Base-by-base conservation (phyloP, 2,113 vertebrate species). In the Solenodon paradoxus region DNA sequence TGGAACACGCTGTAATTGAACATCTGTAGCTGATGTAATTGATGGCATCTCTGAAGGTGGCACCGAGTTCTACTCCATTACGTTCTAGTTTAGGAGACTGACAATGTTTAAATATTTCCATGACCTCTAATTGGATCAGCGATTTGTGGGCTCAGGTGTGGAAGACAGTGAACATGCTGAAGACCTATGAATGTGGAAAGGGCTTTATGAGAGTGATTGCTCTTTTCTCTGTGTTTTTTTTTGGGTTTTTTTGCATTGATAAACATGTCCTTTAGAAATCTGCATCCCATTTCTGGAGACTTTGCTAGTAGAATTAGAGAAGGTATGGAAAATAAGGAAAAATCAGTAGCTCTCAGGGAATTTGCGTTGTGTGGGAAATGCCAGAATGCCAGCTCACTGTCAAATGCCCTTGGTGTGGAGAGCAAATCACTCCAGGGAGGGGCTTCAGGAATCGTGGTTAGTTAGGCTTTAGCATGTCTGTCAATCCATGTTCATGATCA, bases 11-110 rank as follows among this genome's bases (percentile, higher is more conserved):
- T 93, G 53, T 74, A 93, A 47, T 78, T 96, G 64, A 95, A 96
- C 92, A 90, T 97, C 97, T 93, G n/a, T n/a, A n/a, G n/a, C n/a
- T n/a, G 90, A 28, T 42, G 61, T 63, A n/a, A n/a, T n/a, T 53
- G 77, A 77, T 82, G 83, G 12, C 55, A 93, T 90, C 69, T 53
- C 15, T 59, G 84, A 87, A 90, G 4, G 26, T 8, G 35, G 40
- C 24, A 4, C 68, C 79, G 68, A 92, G n/a, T 72, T 84, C 66
- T 92, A 75, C 72, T 85, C 30, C 35, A 40, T 74, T 90, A 42
- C 64, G 38, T 80, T 94, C 75, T 96, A 77, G 59, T 90, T 79
- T 81, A 89, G 68, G 61, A 94, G 49, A 42, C 9, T 78, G 79
- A 38, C 16, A 79, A 66, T 78, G 53, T 93, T 83, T 7, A 93